Percentiles rank a stretch among this genome's conserved stretches.
phyloP scores from a whole-genome alignment of 2,113 vertebrate species.

The Riparia riparia region DNA sequence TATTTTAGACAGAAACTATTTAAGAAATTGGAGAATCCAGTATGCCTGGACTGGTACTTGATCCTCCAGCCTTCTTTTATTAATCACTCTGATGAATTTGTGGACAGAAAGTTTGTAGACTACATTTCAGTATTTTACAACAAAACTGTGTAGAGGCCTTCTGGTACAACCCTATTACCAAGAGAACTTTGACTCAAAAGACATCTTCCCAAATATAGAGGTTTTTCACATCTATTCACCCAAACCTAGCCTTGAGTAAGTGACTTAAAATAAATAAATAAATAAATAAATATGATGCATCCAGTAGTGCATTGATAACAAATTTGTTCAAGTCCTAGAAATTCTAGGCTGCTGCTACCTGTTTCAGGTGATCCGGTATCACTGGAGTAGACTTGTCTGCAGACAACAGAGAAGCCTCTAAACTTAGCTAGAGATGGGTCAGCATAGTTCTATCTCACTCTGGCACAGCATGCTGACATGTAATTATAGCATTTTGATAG shows the following conservation, averaged over 20 bases:
- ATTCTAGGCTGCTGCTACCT: not conserved
- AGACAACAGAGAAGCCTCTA: conserved; percentile 42
- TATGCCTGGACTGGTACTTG: not conserved
- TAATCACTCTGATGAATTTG: not conserved
- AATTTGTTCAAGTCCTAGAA: not conserved
- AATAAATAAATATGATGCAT: not conserved
- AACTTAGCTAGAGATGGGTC: conserved; percentile 13
- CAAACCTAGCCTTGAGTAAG: not conserved
- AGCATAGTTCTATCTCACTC: conserved; percentile 35
- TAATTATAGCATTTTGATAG: conserved; percentile 18
- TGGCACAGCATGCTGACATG: not conserved
- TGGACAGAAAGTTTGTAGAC: not conserved
- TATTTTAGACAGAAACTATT: not conserved
- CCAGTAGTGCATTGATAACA: not conserved
- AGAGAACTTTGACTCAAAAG: not conserved
- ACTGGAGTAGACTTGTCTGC: conserved; percentile 2
- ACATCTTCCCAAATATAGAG: not conserved
- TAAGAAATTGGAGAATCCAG: not conserved
- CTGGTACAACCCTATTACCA: not conserved
- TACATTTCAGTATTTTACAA: not conserved
- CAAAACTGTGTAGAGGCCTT: not conserved
- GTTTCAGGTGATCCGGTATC: conserved; percentile 21
- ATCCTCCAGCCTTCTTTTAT: not conserved
- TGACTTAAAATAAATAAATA: not conserved
- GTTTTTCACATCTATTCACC: not conserved